Evolutionary conservation across 2,888 invertebrate species (phyloP).

Genomic region (Sphaeridia pumilis): DNA sequence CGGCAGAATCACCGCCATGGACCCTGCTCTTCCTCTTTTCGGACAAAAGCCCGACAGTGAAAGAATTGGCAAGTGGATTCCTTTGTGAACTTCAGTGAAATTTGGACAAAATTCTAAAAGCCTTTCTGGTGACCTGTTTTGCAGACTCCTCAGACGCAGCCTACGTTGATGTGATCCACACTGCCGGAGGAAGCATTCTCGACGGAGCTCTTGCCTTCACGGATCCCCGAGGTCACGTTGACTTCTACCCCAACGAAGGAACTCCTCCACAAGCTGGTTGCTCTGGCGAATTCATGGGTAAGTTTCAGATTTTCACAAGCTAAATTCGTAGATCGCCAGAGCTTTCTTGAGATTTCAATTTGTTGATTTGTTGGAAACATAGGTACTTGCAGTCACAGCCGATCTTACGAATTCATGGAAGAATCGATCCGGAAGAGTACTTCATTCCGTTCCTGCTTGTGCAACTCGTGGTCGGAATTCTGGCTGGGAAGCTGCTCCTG

Average conservation of each 20-base stretch:
- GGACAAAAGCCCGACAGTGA: constrained; percentile 42
- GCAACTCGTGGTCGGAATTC: constrained; percentile 21
- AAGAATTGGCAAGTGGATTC: constrained; percentile 39
- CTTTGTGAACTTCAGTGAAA: neutral
- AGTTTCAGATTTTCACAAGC: too few species aligned
- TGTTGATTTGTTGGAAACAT: neutral
- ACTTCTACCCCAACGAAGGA: constrained; percentile 30
- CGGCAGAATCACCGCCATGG: constrained; percentile 42
- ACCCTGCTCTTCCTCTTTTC: constrained; percentile 58
- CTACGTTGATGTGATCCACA: constrained; percentile 18
- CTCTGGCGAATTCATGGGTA: constrained; percentile 14
- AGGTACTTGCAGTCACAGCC: constrained; percentile 29
- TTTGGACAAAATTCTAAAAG: neutral
- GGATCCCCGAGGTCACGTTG: constrained; percentile 19
- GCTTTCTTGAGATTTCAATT: neutral
- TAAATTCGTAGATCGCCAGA: neutral
- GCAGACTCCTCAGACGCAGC: constrained; percentile 51
- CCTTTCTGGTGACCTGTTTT: neutral
- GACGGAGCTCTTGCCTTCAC: constrained; percentile 13
- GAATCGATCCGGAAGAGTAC: constrained; percentile 19
- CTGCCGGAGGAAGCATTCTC: constrained; percentile 12
- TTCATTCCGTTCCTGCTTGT: constrained; percentile 25
- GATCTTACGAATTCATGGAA: constrained; percentile 22
- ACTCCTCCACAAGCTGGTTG: constrained; percentile 29
- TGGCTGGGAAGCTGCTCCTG: constrained; percentile 20